These are phyloP conservation scores for Protula sp. DNA, from an alignment of 2,888 invertebrate species.

Conservation along the genomic window DNA sequence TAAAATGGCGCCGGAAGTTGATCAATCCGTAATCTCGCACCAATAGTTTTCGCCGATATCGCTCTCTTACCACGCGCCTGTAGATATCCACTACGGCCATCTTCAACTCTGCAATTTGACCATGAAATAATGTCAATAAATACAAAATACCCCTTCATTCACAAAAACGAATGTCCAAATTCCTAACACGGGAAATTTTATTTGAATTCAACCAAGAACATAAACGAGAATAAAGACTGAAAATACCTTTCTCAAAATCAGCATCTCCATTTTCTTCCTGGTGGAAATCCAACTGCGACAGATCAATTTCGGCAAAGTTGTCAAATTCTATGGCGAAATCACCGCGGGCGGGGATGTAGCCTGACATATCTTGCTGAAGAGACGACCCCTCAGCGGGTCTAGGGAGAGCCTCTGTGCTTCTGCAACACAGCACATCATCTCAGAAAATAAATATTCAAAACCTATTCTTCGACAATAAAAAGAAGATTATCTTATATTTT, in stretches of 20 bases:
- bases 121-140: no score
- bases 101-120: constrained; percentile 65
- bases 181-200: no score
- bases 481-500: no score
- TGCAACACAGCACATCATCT: no score
- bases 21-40: not conserved
- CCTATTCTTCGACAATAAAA: no score
- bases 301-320: constrained; percentile 71
- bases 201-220: no score
- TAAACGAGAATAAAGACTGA: no score
- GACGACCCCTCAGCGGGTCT: not conserved
- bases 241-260: no score
- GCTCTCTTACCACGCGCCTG: constrained; percentile 69
- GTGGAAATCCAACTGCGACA: constrained; percentile 55
- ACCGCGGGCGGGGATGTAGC: constrained; percentile 78
- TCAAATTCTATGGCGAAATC: constrained; percentile 82
- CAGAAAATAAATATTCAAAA: constrained; percentile 1
- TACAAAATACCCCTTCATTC: no score
- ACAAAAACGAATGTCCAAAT: no score
- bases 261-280: constrained; percentile 56
- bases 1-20: not conserved
- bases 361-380: constrained; percentile 57
- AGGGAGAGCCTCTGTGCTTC: not conserved
- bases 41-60: constrained; percentile 62
- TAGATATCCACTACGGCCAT: constrained; percentile 69